Evolutionary conservation across 2,113 vertebrate genomes (phyloP).

Genomic region (Macquaria ambigua): DNA sequence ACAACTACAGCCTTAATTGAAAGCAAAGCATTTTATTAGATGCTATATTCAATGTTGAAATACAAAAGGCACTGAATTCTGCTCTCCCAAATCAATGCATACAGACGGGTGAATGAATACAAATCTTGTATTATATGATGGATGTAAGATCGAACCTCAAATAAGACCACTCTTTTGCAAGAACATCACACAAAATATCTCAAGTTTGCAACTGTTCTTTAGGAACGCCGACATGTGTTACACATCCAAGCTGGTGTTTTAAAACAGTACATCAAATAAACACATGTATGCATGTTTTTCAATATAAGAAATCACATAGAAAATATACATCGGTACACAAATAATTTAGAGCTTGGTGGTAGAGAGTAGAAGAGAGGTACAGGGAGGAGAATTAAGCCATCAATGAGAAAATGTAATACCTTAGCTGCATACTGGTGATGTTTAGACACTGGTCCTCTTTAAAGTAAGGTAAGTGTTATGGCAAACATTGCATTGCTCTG

Average conservation of each 20-base stretch:
- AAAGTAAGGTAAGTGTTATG: background rate
- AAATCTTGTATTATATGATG: constrained; percentile 5
- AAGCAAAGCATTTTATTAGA: constrained; percentile 77
- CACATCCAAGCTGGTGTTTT: constrained; percentile 3
- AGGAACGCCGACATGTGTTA: background rate
- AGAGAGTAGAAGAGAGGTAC: background rate
- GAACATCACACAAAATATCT: background rate
- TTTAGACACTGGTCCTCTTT: constrained; percentile 5
- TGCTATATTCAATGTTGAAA: constrained; percentile 55
- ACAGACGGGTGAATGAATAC: constrained; percentile 29
- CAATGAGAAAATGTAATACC: background rate
- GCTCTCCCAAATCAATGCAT: constrained; percentile 26
- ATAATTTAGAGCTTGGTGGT: constrained; percentile 55
- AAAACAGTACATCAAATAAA: constrained; percentile 42
- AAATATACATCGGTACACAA: constrained; percentile 68
- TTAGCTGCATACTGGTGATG: background rate
- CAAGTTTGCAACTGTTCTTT: background rate
- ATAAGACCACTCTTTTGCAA: background rate
- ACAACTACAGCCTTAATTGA: constrained; percentile 20
- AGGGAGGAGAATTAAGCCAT: too few species aligned
- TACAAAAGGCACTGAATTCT: constrained; percentile 62
- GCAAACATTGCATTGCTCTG: background rate
- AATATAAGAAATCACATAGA: constrained; percentile 27
- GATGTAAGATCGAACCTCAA: constrained; percentile 10
- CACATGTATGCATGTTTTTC: constrained; percentile 14